Base-by-base conservation (phyloP, 2,113 vertebrate species). In the Oxygymnocypris stewartii region DNA sequence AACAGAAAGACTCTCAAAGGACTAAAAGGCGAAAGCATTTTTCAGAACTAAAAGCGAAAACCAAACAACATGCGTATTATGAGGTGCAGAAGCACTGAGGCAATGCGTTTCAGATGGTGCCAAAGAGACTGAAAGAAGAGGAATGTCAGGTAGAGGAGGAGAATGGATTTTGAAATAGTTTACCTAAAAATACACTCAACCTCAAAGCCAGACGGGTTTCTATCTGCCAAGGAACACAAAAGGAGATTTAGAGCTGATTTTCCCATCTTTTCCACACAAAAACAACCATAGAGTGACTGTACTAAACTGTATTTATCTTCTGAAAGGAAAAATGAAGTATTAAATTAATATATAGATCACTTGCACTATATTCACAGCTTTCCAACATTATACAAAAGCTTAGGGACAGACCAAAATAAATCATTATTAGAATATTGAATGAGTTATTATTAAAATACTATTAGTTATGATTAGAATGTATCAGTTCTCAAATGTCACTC, bases 121-220 rank as follows among this genome's bases (percentile, higher is more conserved):
- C 69, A 23, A 42, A 40, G 18, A 73, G 37, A 61, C 35, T 9
- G 12, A 63, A 8, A 42, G 31, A 79, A 80, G 14, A 20, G 23
- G 42, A 7, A 69, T 18, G 28, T 16, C 28, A 40, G 69, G 69
- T 40, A 23, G 69, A 73, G 69, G 16, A 51, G 44, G 63, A 79
- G 42, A 65, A 54, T 51, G 23, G 8, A 63, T 44, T 40, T 35
- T 20, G 49, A 51, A 31, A 75, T 85, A 81, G 88, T 61, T 79
- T 63, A 85, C 71, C 75, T 40, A 31, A 84, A 87, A 77, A 65
- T 49, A 85, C n/a, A 42, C 63, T 51, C 84, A 16, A 57, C 20
- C 31, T 76, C 59, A 54, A 40, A 79, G 63, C 18, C 9, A 54
- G 9, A 57, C 9, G 76, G 25, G 42, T 51, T 78, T 78, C 47